These are phyloP conservation scores for Hippoglossus hippoglossus DNA, from an alignment of 2,797 vertebrate species.

Conservation along the genomic window DNA sequence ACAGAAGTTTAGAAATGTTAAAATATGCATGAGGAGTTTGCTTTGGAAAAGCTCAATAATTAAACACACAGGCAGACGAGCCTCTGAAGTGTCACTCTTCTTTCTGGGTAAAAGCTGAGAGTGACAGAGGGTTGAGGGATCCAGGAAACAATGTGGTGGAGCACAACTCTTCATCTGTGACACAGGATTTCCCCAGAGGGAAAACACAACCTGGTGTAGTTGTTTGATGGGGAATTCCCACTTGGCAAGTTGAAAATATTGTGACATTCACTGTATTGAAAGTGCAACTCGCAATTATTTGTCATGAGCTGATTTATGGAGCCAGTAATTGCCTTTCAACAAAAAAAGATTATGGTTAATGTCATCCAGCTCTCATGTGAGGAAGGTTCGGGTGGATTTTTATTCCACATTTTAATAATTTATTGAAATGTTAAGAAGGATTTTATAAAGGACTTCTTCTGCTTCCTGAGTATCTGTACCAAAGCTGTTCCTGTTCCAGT, in stretches of 20 bases:
- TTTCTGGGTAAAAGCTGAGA: background rate
- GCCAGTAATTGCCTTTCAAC: background rate
- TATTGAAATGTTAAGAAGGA: background rate
- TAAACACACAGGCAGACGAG: conserved; percentile 14
- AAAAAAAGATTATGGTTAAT: background rate
- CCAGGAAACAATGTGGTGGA: too few relatives aligned
- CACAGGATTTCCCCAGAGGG: conserved; percentile 31
- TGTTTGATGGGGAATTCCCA: conserved; percentile 12
- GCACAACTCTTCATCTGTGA: background rate
- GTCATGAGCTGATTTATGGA: background rate
- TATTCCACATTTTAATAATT: background rate
- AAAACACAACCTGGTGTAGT: conserved; percentile 2
- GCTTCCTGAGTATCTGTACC: background rate
- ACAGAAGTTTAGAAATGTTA: conserved; percentile 7
- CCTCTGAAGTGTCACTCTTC: conserved; percentile 9
- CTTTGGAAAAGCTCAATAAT: conserved; percentile 1
- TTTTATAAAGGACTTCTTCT: background rate
- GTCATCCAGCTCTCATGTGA: background rate
- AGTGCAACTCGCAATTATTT: background rate
- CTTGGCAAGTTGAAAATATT: background rate
- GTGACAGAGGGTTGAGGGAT: background rate
- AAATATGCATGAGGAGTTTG: conserved; percentile 6
- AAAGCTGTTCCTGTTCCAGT: background rate
- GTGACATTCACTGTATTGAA: conserved; percentile 3
- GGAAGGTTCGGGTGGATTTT: background rate